A percentile compares a stretch with the other conserved stretches of the same genome.
Conservation (phyloP, 2,888 invertebrate species). For the Thecophora atra region DNA sequence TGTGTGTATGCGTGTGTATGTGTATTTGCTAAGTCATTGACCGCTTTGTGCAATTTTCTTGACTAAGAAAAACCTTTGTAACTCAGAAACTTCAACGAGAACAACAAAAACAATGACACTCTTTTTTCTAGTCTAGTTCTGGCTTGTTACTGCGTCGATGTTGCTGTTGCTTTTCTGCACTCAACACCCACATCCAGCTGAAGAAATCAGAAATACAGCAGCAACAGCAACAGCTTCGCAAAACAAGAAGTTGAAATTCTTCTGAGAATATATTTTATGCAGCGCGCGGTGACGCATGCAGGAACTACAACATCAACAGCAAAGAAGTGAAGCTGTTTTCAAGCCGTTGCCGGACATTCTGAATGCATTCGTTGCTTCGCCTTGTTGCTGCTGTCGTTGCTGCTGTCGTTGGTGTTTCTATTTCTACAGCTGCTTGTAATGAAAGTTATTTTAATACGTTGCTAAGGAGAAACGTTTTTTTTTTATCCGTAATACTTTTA, state of each 20-base stretch:
- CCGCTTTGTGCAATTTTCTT: too few species aligned
- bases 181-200: slow-evolving; percentile 1
- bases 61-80: too few species aligned
- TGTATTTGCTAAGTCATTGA: too few species aligned
- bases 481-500: too few species aligned
- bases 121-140: background rate
- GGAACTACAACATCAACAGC: slow-evolving; percentile 2
- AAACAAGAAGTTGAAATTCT: slow-evolving; percentile 17
- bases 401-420: background rate
- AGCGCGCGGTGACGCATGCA: slow-evolving; percentile 21
- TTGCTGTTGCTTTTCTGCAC: background rate
- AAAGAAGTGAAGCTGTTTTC: background rate
- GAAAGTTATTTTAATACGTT: background rate
- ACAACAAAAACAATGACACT: slow-evolving; percentile 10
- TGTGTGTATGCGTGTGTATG: too few species aligned
- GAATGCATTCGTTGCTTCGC: background rate
- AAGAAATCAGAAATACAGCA: background rate
- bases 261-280: slow-evolving; percentile 28
- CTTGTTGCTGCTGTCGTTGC: background rate
- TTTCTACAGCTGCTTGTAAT: background rate
- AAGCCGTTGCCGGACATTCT: background rate
- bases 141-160: background rate
- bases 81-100: background rate
- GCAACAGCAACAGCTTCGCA: background rate
- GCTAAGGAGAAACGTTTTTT: background rate